A percentile compares a stretch with the other conserved stretches of the same genome.
phyloP scores from a whole-genome alignment of 1,140 invertebrate species.

The Bombus sylvicola region DNA sequence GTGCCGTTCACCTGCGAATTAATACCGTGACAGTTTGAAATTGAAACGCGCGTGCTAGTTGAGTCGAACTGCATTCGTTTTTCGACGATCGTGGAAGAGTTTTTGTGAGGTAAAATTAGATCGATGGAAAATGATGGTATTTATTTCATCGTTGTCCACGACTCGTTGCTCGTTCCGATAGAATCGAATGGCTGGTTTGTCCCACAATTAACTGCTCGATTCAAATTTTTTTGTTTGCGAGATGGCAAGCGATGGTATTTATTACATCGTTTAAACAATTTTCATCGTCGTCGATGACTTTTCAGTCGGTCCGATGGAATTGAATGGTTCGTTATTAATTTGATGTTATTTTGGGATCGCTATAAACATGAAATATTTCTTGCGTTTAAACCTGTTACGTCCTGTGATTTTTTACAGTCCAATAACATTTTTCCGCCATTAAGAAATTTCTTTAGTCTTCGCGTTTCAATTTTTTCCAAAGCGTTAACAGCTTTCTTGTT shows the following conservation, averaged over 20 bases:
- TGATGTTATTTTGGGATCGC: not conserved
- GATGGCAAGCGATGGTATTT: not conserved
- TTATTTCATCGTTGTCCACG: not conserved
- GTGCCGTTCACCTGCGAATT: conserved; percentile 10
- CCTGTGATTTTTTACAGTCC: not conserved
- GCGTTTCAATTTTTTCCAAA: not conserved
- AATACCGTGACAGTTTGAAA: conserved; percentile 19
- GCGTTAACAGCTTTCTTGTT: too few species aligned
- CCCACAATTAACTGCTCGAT: not conserved
- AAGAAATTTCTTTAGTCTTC: not conserved
- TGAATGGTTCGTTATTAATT: not conserved
- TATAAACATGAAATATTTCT: not conserved
- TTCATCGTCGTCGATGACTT: not conserved
- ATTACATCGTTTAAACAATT: not conserved
- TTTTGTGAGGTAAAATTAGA: not conserved
- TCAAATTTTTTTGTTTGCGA: not conserved
- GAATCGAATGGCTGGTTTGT: not conserved
- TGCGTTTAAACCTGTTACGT: not conserved
- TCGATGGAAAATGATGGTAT: not conserved
- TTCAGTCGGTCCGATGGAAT: not conserved
- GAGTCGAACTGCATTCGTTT: not conserved
- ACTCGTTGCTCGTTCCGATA: not conserved
- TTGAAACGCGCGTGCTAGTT: not conserved
- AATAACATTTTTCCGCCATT: not conserved
- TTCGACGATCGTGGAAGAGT: not conserved